Conservation (phyloP, 2,888 invertebrate species). For the Clistopyga incitator region DNA sequence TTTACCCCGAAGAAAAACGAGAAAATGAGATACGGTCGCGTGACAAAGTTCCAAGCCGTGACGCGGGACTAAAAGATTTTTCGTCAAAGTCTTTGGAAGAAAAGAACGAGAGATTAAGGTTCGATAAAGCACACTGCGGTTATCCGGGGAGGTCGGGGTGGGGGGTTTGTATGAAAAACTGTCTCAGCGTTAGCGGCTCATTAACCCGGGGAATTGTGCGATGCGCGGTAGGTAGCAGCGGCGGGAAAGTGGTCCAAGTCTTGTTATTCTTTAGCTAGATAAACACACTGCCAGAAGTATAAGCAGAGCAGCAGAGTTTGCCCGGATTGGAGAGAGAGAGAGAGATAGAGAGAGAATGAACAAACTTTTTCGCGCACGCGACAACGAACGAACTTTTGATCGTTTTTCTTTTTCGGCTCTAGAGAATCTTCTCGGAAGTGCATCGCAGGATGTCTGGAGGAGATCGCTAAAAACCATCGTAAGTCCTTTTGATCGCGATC, state of each 20-base stretch:
- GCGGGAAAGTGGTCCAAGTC: constrained; percentile 45
- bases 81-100: constrained; percentile 3
- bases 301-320: constrained; percentile 33
- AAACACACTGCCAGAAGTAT: constrained; percentile 31
- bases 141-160: constrained; percentile 27
- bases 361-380: constrained; percentile 58
- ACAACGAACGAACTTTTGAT: constrained; percentile 63
- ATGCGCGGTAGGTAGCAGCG: constrained; percentile 6
- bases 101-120: constrained; percentile 53
- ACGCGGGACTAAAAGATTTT: constrained; percentile 11
- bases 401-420: constrained; percentile 49
- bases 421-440: constrained; percentile 2
- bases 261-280: constrained; percentile 61
- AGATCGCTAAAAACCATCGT: constrained; percentile 36
- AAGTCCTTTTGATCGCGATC: constrained; percentile 57
- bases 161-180: constrained; percentile 49
- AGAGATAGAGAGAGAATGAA: constrained; percentile 65
- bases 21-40: neutral
- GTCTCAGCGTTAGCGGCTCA: constrained; percentile 63
- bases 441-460: constrained; percentile 16
- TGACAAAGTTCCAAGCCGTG: neutral
- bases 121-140: constrained; percentile 39
- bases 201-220: constrained; percentile 45
- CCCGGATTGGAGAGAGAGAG: constrained; percentile 53
- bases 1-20: neutral